These are phyloP conservation scores for Luscinia megarhynchos DNA, from an alignment of 2,797 vertebrate genomes.

Conservation along the genomic window DNA sequence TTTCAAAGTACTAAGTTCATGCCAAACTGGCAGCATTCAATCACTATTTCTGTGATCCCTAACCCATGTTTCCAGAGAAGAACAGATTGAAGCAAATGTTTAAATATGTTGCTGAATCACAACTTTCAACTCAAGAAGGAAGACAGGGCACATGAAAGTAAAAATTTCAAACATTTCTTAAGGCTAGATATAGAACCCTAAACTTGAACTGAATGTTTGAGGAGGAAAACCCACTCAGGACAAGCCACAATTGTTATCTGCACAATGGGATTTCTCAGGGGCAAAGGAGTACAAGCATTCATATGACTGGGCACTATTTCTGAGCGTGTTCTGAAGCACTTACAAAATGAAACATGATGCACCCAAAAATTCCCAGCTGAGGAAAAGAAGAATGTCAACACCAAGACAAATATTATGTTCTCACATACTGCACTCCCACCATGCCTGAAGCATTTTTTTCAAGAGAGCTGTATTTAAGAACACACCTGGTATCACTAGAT, in stretches of 20 bases:
- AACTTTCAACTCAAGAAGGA: background rate
- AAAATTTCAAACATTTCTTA: background rate
- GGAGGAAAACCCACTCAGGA: background rate
- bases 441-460: background rate
- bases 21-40: background rate
- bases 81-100: background rate
- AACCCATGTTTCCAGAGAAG: background rate
- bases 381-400: background rate
- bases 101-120: background rate
- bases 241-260: background rate
- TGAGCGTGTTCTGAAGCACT: background rate
- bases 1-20: background rate
- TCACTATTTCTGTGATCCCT: background rate
- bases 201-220: background rate
- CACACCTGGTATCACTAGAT: background rate
- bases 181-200: background rate
- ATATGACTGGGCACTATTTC: background rate
- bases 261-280: background rate
- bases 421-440: background rate
- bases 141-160: background rate
- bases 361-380: background rate
- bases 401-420: background rate
- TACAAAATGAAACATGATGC: background rate
- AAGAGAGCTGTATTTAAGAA: background rate
- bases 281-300: background rate